Evolutionary conservation across 2,888 invertebrate species (phyloP).

Genomic region (Cataglyphis rosenhaueri): DNA sequence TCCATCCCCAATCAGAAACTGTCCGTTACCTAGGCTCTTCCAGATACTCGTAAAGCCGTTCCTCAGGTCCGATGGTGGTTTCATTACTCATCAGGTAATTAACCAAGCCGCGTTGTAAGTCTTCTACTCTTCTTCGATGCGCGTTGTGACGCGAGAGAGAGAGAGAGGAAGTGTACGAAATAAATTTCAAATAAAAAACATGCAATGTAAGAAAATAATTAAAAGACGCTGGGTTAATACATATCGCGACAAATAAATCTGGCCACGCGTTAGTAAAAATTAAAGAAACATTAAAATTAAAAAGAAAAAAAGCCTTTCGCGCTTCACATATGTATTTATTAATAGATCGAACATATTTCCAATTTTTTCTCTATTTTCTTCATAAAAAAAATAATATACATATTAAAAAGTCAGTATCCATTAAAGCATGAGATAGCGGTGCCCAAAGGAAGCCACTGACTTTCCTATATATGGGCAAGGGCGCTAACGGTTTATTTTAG

Average conservation of each 20-base stretch:
- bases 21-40: slow-evolving; percentile 80
- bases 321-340: not conserved
- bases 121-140: slow-evolving; percentile 78
- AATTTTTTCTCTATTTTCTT: not conserved
- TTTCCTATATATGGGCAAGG: not conserved
- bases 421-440: not conserved
- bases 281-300: slow-evolving; percentile 20
- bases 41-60: slow-evolving; percentile 79
- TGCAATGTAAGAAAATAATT: slow-evolving; percentile 53
- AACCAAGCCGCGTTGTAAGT: slow-evolving; percentile 79
- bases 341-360: not conserved
- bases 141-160: slow-evolving; percentile 47
- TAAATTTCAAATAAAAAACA: slow-evolving; percentile 60
- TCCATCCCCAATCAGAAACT: slow-evolving; percentile 14
- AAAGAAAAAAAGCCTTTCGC: not conserved
- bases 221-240: slow-evolving; percentile 18
- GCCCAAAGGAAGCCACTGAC: too few relatives aligned
- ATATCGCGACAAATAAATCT: not conserved
- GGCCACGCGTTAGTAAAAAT: slow-evolving; percentile 13
- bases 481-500: not conserved
- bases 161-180: slow-evolving; percentile 51
- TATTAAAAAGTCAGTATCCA: not conserved
- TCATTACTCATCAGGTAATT: slow-evolving; percentile 79
- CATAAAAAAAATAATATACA: not conserved
- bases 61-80: slow-evolving; percentile 77